A percentile compares a stretch with the other conserved stretches of the same genome.
phyloP scores from a whole-genome alignment of 2,888 invertebrate genomes.

The Tipula vernalis region DNA sequence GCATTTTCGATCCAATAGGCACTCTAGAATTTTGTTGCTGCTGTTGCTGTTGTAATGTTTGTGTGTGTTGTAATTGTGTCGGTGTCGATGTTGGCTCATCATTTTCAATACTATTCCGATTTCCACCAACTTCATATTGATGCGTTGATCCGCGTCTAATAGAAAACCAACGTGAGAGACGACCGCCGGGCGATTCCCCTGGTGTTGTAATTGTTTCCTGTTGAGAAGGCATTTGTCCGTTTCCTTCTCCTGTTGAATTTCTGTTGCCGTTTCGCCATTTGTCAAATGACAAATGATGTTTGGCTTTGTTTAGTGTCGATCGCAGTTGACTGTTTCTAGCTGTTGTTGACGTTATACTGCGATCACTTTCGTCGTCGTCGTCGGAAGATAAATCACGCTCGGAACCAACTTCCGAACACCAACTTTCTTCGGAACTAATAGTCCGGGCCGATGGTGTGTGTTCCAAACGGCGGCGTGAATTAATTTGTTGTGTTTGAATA shows the following conservation, averaged over 20 bases:
- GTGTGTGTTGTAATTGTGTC: background rate
- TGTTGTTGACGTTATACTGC: slow-evolving; percentile 26
- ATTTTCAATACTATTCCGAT: slow-evolving; percentile 24
- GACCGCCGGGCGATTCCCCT: slow-evolving; percentile 60
- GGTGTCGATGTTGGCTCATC: slow-evolving; percentile 10
- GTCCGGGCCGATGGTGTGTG: slow-evolving; percentile 27
- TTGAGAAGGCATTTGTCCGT: slow-evolving; percentile 19
- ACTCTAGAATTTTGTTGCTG: slow-evolving; percentile 15
- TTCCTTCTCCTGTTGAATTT: slow-evolving; percentile 26
- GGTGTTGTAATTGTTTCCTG: slow-evolving; percentile 37
- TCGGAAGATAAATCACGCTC: slow-evolving; percentile 48
- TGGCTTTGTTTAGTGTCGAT: slow-evolving; percentile 68
- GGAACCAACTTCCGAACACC: slow-evolving; percentile 38
- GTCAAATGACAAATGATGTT: slow-evolving; percentile 60
- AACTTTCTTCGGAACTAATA: slow-evolving; percentile 47
- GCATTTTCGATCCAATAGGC: slow-evolving; percentile 46
- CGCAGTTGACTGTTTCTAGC: slow-evolving; percentile 58
- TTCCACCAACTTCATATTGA: slow-evolving; percentile 60
- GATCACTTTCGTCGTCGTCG: slow-evolving; percentile 44
- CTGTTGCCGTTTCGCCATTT: slow-evolving; percentile 47
- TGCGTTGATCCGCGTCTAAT: slow-evolving; percentile 70
- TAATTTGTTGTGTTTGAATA: background rate
- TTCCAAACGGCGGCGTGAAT: slow-evolving; percentile 22
- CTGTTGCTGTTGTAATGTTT: slow-evolving; percentile 5
- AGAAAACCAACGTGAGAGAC: slow-evolving; percentile 80